Conservation (phyloP, 1,140 invertebrate genomes). For the Coenobita brevimanus region DNA sequence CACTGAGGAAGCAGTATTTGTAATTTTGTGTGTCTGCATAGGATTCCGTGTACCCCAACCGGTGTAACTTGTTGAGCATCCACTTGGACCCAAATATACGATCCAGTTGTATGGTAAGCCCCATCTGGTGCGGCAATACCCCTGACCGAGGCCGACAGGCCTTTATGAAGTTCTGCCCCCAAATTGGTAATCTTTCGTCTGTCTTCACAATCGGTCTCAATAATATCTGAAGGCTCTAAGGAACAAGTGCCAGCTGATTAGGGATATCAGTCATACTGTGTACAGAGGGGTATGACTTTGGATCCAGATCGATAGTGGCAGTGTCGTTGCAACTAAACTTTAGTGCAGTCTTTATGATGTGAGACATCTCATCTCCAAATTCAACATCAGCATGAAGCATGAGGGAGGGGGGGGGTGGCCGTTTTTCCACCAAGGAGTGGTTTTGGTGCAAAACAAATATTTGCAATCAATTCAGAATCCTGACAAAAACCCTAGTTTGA, state of each 20-base stretch:
- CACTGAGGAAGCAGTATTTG: conserved; percentile 36
- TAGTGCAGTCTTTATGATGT: conserved; percentile 20
- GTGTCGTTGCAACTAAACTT: conserved; percentile 21
- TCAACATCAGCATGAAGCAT: neutral
- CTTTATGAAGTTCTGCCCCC: too few relatives aligned
- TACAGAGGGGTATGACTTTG: conserved; percentile 3
- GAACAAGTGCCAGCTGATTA: conserved; percentile 33
- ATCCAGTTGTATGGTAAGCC: conserved; percentile 33
- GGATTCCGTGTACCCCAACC: conserved; percentile 14
- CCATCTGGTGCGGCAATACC: too few relatives aligned
- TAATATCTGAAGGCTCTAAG: conserved; percentile 27
- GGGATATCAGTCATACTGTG: neutral
- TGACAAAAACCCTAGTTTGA: too few relatives aligned
- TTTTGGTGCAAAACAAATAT: too few relatives aligned
- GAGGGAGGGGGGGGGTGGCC: neutral
- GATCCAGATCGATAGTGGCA: conserved; percentile 10
- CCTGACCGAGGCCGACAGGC: conserved; percentile 31
- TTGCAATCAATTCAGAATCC: too few relatives aligned
- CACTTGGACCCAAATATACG: conserved; percentile 20
- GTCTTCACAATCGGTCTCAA: conserved; percentile 29
- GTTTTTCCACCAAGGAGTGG: too few relatives aligned
- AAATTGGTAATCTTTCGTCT: conserved; percentile 21
- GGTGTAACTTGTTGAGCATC: conserved; percentile 39
- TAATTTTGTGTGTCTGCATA: conserved; percentile 26
- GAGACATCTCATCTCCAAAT: conserved; percentile 17